phyloP scores from a whole-genome alignment of 2,888 invertebrate genomes.

The Pristionchus entomophagus region DNA sequence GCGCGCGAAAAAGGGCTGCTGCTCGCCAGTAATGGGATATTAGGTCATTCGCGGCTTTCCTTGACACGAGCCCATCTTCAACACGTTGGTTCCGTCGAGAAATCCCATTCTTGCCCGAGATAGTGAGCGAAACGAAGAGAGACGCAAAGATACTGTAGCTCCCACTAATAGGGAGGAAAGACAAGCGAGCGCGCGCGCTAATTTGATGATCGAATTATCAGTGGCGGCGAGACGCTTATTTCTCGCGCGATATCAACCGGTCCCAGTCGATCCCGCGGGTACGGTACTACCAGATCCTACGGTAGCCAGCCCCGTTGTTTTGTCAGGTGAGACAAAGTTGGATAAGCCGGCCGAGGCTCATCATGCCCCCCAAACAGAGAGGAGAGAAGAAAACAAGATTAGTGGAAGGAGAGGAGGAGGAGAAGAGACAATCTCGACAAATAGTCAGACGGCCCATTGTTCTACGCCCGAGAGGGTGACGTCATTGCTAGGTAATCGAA shows the following conservation, averaged over 20 bases:
- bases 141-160: background rate
- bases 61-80: background rate
- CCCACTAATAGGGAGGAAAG: constrained; percentile 3
- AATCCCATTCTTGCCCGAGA: background rate
- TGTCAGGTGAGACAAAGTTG: background rate
- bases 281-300: background rate
- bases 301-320: background rate
- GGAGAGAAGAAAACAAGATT: constrained; percentile 22
- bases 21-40: background rate
- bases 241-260: background rate
- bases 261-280: background rate
- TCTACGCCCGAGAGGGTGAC: background rate
- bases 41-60: constrained; percentile 11
- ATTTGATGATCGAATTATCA: constrained; percentile 46
- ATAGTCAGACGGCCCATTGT: background rate
- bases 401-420: constrained; percentile 7
- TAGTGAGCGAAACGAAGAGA: background rate
- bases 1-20: background rate
- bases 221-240: background rate
- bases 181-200: background rate
- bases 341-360: constrained; percentile 1
- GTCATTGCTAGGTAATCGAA: background rate
- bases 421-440: background rate
- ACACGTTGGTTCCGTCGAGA: background rate
- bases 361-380: constrained; percentile 27